Evolutionary conservation across 2,113 vertebrate genomes (phyloP).

Genomic region (Holacanthus passer): DNA sequence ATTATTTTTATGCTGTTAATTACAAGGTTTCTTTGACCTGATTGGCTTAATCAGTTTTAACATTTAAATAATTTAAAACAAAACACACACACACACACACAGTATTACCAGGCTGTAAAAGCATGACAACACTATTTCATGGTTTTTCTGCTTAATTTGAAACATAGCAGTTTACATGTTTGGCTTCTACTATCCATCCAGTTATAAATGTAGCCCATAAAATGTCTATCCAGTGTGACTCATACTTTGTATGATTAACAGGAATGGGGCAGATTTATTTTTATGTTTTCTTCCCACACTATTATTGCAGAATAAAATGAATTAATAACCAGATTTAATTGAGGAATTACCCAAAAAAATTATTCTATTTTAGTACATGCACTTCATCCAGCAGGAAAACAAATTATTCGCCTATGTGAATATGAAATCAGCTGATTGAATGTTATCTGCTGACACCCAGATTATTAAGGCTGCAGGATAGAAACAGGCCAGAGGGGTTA

Average conservation of each 20-base stretch:
- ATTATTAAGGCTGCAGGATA: background rate
- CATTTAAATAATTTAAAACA: constrained; percentile 19
- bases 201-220: background rate
- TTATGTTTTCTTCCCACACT: background rate
- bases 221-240: constrained; percentile 5
- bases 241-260: constrained; percentile 17
- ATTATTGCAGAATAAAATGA: constrained; percentile 2
- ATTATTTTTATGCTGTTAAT: constrained; percentile 20
- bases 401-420: background rate
- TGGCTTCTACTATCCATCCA: background rate
- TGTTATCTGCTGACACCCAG: background rate
- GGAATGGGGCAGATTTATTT: constrained; percentile 2
- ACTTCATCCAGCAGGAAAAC: background rate
- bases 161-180: constrained; percentile 13
- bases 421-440: constrained; percentile 12
- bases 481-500: constrained; percentile 3
- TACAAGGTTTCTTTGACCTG: constrained; percentile 33
- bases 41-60: constrained; percentile 30
- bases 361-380: background rate
- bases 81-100: background rate
- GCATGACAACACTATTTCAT: constrained; percentile 10
- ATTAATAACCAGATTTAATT: constrained; percentile 14
- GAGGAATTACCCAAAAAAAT: background rate
- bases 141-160: background rate
- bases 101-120: background rate